Evolutionary conservation across 2,797 vertebrate genomes (phyloP), one percentile per base, ranked within the genome.

Genomic region (Synaphobranchus kaupii): DNA sequence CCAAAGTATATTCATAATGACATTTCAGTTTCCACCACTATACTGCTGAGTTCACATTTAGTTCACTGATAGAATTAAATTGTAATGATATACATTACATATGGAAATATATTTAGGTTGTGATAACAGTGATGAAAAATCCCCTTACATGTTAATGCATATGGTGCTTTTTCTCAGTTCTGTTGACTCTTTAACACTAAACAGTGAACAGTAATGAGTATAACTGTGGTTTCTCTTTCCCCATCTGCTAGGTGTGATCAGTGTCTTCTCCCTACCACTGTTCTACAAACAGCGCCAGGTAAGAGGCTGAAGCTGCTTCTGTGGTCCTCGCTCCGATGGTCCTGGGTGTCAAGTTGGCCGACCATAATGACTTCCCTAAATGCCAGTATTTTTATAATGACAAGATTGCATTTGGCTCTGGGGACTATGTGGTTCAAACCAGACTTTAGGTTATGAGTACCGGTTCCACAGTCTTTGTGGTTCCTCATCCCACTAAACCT

Each of bases 261-360:
- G 95, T 48, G 76, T 97, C 76, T 99, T 99, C 94, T 98, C 97
- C 58, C 89, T 98, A 88, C 98, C 98, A n/a, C 95, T 98, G 92
- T 96, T 98, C 88, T 98, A 98, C 94, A 94, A 90, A 89, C 96
- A 96, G 60, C 96, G 95, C 90, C 97, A 98, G 97, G 98, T 99
- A 94, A 87, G 76, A 52, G 54, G 60, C 66, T 87, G 2, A 22
- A 48, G 22, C 31, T 5, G 5, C 48, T n/a, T 25, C 10, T 9
- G 5, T 9, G 78, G 22, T 50, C 44, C 22, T 9, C 3, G 78
- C 34, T 81, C 44, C n/a, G 78, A 81, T 12, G 44, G 47, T 50
- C 25, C 25, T 81, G 44, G 20, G 44, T 48, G 78, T 81, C 10
- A 10, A 81, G 44, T 8, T 48, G 25, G 78, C 76, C 44, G 20